phyloP scores from a whole-genome alignment of 2,113 vertebrate genomes.

The Scomber colias region DNA sequence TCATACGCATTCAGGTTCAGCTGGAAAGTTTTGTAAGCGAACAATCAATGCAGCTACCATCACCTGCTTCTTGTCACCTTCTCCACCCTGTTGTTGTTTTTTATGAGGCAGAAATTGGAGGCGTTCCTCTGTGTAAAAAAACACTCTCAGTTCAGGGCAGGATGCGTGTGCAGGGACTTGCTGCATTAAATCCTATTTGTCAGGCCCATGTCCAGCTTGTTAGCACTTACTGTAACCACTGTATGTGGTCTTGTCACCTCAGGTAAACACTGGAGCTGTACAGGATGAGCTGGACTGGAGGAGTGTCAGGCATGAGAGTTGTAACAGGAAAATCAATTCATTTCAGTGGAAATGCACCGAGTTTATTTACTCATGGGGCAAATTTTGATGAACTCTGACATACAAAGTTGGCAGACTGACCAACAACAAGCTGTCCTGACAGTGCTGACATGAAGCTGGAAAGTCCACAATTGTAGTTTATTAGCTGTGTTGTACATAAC shows the following conservation, averaged over 20 bases:
- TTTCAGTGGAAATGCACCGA: neutral
- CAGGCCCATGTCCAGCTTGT: slow-evolving; percentile 37
- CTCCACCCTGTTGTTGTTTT: slow-evolving; percentile 25
- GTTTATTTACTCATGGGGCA: neutral
- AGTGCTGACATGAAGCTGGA: neutral
- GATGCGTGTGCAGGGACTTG: slow-evolving; percentile 33
- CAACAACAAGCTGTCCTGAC: slow-evolving; percentile 9
- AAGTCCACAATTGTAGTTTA: neutral
- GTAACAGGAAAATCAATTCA: neutral
- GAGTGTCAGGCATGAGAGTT: neutral
- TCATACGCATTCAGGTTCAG: slow-evolving; percentile 47
- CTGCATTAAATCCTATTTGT: slow-evolving; percentile 57
- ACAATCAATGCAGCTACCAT: slow-evolving; percentile 34
- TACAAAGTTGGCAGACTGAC: slow-evolving; percentile 5
- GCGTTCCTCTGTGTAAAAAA: neutral
- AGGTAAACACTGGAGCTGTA: slow-evolving; percentile 49
- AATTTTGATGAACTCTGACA: slow-evolving; percentile 13
- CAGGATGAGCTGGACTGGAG: neutral
- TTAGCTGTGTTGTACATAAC: neutral
- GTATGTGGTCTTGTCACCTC: slow-evolving; percentile 50
- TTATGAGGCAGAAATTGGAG: slow-evolving; percentile 34
- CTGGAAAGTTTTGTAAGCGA: slow-evolving; percentile 51
- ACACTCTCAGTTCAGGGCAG: slow-evolving; percentile 24
- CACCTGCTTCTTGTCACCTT: slow-evolving; percentile 46
- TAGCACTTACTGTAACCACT: slow-evolving; percentile 43